Percentiles rank a stretch among this genome's conserved stretches.
phyloP scores from a whole-genome alignment of 2,888 invertebrate species.

The Eremobia ochroleuca region DNA sequence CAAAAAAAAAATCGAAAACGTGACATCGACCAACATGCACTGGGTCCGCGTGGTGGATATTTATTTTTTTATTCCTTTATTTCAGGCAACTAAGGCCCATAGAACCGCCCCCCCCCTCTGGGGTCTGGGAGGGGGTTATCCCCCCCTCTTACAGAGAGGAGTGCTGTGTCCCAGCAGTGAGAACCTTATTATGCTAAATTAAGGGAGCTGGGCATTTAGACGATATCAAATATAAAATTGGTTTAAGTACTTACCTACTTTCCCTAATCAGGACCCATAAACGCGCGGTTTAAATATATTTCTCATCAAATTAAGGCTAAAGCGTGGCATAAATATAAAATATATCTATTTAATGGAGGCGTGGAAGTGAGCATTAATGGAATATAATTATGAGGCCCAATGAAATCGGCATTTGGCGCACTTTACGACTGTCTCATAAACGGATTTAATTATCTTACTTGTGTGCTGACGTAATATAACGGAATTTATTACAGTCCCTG shows the following conservation, averaged over 20 bases:
- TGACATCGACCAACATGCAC: too few species aligned
- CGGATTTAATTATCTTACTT: conserved; percentile 66
- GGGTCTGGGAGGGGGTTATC: too few species aligned
- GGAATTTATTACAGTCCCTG: conserved; percentile 56
- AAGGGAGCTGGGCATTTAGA: too few species aligned
- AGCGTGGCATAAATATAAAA: conserved; percentile 50
- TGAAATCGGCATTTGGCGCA: conserved; percentile 63
- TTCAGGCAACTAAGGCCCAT: too few species aligned
- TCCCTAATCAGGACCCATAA: neutral
- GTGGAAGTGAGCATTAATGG: conserved; percentile 60
- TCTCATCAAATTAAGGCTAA: conserved; percentile 45
- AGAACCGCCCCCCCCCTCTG: too few species aligned
- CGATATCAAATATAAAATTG: neutral
- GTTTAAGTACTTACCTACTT: neutral
- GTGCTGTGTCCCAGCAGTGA: too few species aligned
- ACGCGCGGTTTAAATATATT: conserved; percentile 23
- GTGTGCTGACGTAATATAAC: conserved; percentile 54
- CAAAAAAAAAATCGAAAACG: too few species aligned
- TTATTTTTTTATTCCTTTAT: too few species aligned
- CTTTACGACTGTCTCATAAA: conserved; percentile 68
- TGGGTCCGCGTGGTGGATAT: too few species aligned
- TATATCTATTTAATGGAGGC: conserved; percentile 57
- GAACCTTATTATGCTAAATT: neutral
- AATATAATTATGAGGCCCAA: conserved; percentile 67
- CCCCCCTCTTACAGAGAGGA: too few species aligned